Evolutionary conservation across 1,140 invertebrate species (phyloP).

Genomic region (Frieseomelitta varia): DNA sequence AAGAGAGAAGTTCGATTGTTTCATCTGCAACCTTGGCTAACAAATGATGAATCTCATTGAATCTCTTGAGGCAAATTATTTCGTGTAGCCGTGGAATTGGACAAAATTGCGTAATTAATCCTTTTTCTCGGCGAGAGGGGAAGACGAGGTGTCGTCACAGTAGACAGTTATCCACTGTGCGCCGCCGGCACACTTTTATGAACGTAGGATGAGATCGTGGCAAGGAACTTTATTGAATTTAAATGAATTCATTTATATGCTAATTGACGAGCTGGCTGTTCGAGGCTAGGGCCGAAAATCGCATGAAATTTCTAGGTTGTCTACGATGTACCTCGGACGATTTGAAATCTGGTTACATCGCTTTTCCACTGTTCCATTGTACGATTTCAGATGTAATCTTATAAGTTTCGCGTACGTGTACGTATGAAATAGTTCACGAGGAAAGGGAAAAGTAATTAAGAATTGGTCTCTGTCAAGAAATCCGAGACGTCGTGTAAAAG

Average conservation of each 20-base stretch:
- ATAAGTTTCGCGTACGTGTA: no score
- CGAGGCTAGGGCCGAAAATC: not conserved
- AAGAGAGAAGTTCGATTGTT: not conserved
- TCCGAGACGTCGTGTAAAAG: not conserved
- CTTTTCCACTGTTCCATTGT: no score
- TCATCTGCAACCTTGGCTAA: not conserved
- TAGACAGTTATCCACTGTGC: slow-evolving; percentile 10
- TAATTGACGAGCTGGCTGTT: slow-evolving; percentile 9
- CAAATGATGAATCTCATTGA: not conserved
- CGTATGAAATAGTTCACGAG: no score
- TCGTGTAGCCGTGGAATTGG: not conserved
- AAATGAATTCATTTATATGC: slow-evolving; percentile 43
- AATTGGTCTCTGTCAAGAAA: not conserved
- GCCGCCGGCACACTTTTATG: slow-evolving; percentile 26
- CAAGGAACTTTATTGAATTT: slow-evolving; percentile 28
- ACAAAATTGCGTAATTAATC: slow-evolving; percentile 1
- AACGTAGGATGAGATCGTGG: not conserved
- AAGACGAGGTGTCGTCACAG: slow-evolving; percentile 25
- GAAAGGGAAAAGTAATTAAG: no score
- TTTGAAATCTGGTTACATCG: no score
- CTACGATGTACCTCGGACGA: no score
- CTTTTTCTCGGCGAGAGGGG: no score
- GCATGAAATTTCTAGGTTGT: no score
- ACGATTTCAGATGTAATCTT: no score
- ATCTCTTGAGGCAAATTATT: not conserved